These are phyloP conservation scores for Aspiorhynchus laticeps DNA, from an alignment of 2,113 vertebrate species.

Conservation along the genomic window DNA sequence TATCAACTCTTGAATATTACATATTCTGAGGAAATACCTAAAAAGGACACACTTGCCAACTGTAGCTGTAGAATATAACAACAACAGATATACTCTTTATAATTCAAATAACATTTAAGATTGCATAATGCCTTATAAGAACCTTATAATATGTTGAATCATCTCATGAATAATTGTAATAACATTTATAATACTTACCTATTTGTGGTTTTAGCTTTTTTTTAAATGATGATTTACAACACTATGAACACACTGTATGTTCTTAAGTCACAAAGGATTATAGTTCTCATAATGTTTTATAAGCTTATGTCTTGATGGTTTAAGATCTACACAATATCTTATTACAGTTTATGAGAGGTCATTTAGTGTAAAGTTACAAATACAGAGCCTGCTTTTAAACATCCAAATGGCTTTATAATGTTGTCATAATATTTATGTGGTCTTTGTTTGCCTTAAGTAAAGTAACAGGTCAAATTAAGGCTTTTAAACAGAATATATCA, in stretches of 20 bases:
- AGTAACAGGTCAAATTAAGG: no score
- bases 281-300: not conserved
- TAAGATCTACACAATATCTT: not conserved
- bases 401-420: not conserved
- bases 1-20: not conserved
- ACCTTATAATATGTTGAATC: not conserved
- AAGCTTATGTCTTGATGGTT: not conserved
- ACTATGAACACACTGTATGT: not conserved
- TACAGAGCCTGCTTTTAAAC: not conserved
- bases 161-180: not conserved
- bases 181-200: not conserved
- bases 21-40: not conserved
- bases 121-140: not conserved
- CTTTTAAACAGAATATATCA: not conserved
- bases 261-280: not conserved
- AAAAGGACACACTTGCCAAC: not conserved
- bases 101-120: no score
- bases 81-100: not conserved
- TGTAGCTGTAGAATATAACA: not conserved
- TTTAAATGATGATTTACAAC: not conserved
- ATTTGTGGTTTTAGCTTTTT: not conserved
- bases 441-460: not conserved
- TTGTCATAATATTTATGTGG: conserved; percentile 5
- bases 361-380: not conserved
- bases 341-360: not conserved